phyloP scores from a whole-genome alignment of 2,113 vertebrate genomes.

The Mesocricetus auratus region DNA sequence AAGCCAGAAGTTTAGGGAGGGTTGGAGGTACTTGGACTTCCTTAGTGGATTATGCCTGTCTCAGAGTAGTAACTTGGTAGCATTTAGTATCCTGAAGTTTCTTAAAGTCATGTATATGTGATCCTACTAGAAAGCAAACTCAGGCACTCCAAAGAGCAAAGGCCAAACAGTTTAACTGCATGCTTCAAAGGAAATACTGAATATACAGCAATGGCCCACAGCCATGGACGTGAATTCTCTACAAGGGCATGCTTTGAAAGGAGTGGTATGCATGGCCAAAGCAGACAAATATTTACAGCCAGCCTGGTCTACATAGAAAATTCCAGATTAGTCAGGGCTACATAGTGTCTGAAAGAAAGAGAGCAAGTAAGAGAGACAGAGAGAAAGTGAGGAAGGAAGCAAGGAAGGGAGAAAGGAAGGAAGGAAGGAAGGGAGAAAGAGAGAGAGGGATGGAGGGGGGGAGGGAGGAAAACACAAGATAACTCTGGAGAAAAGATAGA shows the following conservation, averaged over 20 bases:
- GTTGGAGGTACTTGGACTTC: not conserved
- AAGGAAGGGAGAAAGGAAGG: too few species aligned
- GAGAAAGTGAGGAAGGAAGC: too few species aligned
- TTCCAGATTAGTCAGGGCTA: too few species aligned
- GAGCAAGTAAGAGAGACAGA: too few species aligned
- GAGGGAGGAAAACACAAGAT: too few species aligned
- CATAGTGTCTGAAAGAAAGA: too few species aligned
- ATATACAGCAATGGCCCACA: not conserved
- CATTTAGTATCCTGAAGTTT: not conserved
- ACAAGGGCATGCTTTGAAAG: not conserved
- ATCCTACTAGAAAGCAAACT: not conserved
- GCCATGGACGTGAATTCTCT: not conserved
- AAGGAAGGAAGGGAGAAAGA: too few species aligned
- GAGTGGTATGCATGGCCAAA: not conserved
- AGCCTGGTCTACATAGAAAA: too few species aligned
- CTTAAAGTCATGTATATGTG: not conserved
- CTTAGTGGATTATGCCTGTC: not conserved
- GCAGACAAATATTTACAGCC: not conserved
- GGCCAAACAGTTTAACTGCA: not conserved
- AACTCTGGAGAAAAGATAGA: too few species aligned
- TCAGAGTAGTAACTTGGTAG: not conserved
- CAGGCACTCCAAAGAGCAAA: not conserved
- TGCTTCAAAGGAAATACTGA: not conserved
- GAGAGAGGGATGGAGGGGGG: too few species aligned
- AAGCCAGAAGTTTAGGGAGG: not conserved